Evolutionary conservation across 2,888 invertebrate species (phyloP), one percentile per base, ranked within the genome.

Genomic region (Piscicola geometra): DNA sequence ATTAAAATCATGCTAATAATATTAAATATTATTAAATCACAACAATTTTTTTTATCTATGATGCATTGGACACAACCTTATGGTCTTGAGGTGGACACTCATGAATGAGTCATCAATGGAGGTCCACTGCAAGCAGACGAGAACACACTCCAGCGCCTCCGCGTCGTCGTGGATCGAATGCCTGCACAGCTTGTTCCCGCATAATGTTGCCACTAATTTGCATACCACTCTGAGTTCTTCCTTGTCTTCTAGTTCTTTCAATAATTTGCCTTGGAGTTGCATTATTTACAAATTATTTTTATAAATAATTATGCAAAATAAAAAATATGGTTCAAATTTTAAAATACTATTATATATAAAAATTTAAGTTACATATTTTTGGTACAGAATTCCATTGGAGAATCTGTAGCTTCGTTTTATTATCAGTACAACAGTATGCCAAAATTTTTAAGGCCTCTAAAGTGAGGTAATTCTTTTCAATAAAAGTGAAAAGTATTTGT

Each of bases 151-250:
- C n/a, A 56, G n/a, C 3, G 60, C 60, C 25, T 56, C 60, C 5
- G 60, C 60, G n/a, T 56, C 60, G n/a, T 56, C 60, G n/a, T 56
- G 60, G 3, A 56, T 21, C n/a, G 60, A 5, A 56, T 18, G 25
- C 25, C 60, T 56, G n/a, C 60, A 56, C 60, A 56, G 25, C n/a
- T 25, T 56, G 60, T 56, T 56, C 9, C 60, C 3, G n/a, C 60
- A 56, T 56, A 56, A 56, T 9, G 9, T 56, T 5, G n/a, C 5
- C n/a, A 56, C 60, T 56, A 56, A 3, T 56, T 56, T 56, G 25
- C 60, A 56, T 25, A 21, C 25, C n/a, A 56, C 5, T 21, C n/a
- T 56, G 15, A 56, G n/a, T 56, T 25, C 21, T 21, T 56, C 60
- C n/a, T 56, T 56, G 25, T 56, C 60, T 25, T 25, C 25, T 56